phyloP scores from a whole-genome alignment of 2,113 vertebrate genomes.

The Albula goreensis region DNA sequence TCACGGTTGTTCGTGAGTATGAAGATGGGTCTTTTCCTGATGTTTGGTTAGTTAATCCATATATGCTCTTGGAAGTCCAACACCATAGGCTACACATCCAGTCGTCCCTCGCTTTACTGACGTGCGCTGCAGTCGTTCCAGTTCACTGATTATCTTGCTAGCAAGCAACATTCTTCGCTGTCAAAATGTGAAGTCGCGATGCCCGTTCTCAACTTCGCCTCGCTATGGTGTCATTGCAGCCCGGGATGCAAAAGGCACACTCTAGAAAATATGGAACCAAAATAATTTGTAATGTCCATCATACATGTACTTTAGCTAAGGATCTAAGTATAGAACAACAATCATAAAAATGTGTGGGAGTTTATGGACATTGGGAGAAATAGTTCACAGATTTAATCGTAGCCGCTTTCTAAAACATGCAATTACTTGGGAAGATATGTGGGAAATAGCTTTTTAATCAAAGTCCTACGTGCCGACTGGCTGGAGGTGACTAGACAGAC shows the following conservation, averaged over 20 bases:
- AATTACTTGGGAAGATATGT: neutral
- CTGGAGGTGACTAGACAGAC: no score
- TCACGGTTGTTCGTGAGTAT: neutral
- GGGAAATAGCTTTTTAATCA: no score
- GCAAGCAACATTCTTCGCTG: neutral
- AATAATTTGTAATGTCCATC: neutral
- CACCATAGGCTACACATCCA: neutral
- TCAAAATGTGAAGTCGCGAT: neutral
- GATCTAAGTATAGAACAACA: neutral
- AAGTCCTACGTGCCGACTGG: no score
- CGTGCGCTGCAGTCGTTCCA: neutral
- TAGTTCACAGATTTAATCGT: neutral
- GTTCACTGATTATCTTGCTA: neutral
- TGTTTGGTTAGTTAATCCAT: neutral
- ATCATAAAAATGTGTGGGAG: neutral
- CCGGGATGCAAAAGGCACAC: no score
- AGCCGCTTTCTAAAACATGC: no score
- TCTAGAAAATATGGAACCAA: no score
- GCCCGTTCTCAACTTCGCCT: neutral
- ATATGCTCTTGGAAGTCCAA: neutral
- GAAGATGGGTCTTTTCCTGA: neutral
- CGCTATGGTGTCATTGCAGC: neutral
- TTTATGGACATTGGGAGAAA: neutral
- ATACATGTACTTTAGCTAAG: neutral
- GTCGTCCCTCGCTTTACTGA: neutral